phyloP scores from a whole-genome alignment of 2,888 invertebrate species.

The Neoaliturus tenellus region DNA sequence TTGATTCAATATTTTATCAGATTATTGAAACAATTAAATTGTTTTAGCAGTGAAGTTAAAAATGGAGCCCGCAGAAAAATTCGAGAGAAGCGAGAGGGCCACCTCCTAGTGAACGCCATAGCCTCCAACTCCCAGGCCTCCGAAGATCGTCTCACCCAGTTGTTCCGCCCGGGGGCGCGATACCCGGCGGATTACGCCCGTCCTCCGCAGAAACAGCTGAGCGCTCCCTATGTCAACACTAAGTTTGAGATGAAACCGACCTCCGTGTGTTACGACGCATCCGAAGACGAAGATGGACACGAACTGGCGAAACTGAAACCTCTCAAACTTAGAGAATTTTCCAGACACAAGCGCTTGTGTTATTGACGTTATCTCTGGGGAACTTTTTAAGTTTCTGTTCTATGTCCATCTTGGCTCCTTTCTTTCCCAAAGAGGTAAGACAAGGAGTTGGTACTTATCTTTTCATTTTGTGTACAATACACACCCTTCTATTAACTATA shows the following conservation, averaged over 20 bases:
- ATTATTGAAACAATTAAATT: not conserved
- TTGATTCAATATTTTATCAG: no score
- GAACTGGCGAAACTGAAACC: slow-evolving; percentile 77
- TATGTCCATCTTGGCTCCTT: slow-evolving; percentile 88
- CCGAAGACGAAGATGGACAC: slow-evolving; percentile 66
- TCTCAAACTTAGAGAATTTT: slow-evolving; percentile 75
- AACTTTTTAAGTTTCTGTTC: slow-evolving; percentile 87
- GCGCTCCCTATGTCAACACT: slow-evolving; percentile 21
- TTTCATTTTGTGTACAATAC: not conserved
- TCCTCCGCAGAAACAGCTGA: slow-evolving; percentile 36
- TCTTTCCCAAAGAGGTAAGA: slow-evolving; percentile 81
- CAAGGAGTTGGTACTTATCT: not conserved
- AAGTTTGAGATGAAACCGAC: slow-evolving; percentile 53
- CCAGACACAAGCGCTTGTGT: slow-evolving; percentile 73
- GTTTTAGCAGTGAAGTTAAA: slow-evolving; percentile 30
- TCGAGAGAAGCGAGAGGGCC: not conserved
- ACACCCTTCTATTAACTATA: no score
- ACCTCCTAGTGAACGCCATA: not conserved
- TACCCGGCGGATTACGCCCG: not conserved
- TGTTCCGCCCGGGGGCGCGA: slow-evolving; percentile 44
- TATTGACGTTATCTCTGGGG: slow-evolving; percentile 77
- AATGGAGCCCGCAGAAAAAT: slow-evolving; percentile 18
- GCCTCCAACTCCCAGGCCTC: not conserved
- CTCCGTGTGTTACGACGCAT: slow-evolving; percentile 2
- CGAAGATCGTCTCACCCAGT: slow-evolving; percentile 30